phyloP scores from a whole-genome alignment of 2,888 invertebrate species.

The Desoria tigrina region DNA sequence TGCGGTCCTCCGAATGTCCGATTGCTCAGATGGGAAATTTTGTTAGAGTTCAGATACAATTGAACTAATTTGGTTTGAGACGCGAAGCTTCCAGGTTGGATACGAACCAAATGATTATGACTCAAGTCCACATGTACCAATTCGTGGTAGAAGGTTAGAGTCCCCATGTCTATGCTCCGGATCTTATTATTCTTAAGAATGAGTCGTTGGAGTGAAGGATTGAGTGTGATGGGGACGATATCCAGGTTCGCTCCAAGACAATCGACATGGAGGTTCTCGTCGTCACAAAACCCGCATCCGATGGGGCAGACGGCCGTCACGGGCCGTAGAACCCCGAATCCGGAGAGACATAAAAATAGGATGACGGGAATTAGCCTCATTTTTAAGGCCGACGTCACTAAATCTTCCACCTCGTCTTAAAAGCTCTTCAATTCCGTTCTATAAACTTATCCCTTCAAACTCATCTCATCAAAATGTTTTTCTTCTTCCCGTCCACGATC shows the following conservation, averaged over 20 bases:
- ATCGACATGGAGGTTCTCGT: conserved; percentile 74
- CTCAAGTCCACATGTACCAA: conserved; percentile 82
- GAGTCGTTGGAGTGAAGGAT: conserved; percentile 83
- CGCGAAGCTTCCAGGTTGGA: conserved; percentile 75
- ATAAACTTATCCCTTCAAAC: background rate
- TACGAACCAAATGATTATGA: conserved; percentile 78
- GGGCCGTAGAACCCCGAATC: background rate
- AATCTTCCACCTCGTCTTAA: background rate
- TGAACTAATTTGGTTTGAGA: conserved; percentile 80
- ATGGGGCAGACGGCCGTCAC: conserved; percentile 77
- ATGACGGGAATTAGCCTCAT: conserved; percentile 37
- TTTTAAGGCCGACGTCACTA: conserved; percentile 18
- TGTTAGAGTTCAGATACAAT: conserved; percentile 80
- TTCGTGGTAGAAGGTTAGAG: conserved; percentile 81
- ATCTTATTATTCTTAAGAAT: conserved; percentile 80
- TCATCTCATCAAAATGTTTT: conserved; percentile 11
- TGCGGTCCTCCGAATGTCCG: conserved; percentile 72
- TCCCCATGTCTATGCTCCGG: conserved; percentile 76
- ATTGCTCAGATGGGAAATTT: conserved; percentile 77
- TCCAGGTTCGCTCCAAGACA: conserved; percentile 84
- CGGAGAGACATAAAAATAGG: conserved; percentile 20
- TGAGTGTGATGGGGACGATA: conserved; percentile 85
- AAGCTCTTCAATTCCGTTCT: background rate
- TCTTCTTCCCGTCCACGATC: background rate
- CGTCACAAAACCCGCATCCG: conserved; percentile 66